A percentile compares a stretch with the other conserved stretches of the same genome.
These are phyloP conservation scores for Protobothrops flavoviridis DNA, from an alignment of 2,113 vertebrate genomes.

Conservation along the genomic window DNA sequence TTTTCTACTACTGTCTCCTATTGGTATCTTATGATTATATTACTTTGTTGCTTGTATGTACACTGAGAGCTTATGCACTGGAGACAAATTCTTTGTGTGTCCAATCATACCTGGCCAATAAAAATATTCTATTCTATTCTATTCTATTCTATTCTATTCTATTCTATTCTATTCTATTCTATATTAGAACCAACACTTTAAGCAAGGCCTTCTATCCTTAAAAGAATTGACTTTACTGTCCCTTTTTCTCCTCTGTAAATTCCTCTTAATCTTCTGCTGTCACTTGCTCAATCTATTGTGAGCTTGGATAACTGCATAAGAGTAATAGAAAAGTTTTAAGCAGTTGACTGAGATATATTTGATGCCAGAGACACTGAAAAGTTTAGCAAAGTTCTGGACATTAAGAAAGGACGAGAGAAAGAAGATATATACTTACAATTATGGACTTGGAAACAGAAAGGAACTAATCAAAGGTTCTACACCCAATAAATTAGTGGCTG, in stretches of 20 bases:
- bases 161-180: too few relatives aligned
- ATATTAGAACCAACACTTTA: conserved; percentile 45
- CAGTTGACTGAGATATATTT: conserved; percentile 33
- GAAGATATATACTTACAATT: neutral
- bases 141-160: too few relatives aligned
- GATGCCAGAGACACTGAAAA: neutral
- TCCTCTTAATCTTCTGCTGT: conserved; percentile 63
- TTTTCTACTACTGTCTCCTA: neutral
- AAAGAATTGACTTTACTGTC: conserved; percentile 43
- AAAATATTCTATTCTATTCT: too few relatives aligned
- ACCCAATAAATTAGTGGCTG: neutral
- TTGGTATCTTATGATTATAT: neutral
- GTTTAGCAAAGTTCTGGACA: neutral
- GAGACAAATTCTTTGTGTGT: neutral
- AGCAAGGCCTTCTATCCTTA: conserved; percentile 49
- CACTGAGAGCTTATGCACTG: neutral
- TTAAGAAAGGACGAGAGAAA: neutral
- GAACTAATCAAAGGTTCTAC: neutral
- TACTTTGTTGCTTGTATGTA: neutral
- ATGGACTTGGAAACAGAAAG: neutral
- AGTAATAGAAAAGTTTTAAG: conserved; percentile 55
- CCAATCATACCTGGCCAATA: neutral
- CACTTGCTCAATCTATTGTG: conserved; percentile 20
- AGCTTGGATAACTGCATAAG: conserved; percentile 41
- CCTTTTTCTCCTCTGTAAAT: conserved; percentile 48